Evolutionary conservation across 2,113 vertebrate species (phyloP).

Genomic region (Pomatostomus ruficeps): DNA sequence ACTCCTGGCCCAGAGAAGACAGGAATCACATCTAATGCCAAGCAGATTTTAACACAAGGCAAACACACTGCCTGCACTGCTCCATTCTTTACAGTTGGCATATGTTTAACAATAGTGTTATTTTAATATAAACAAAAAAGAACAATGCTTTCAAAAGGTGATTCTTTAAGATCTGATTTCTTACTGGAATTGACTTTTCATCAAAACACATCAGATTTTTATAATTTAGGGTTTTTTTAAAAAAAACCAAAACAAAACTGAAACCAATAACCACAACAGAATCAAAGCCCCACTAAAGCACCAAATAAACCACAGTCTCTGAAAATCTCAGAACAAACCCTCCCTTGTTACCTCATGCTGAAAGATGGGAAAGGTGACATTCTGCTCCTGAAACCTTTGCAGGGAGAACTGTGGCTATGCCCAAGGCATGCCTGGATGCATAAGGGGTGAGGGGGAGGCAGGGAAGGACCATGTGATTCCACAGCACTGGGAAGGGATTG

Average conservation of each 20-base stretch:
- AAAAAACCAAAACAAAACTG: not conserved
- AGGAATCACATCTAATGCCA: not conserved
- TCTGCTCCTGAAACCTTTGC: not conserved
- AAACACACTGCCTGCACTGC: not conserved
- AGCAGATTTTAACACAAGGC: not conserved
- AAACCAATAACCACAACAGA: not conserved
- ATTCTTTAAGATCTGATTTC: not conserved
- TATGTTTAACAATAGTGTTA: not conserved
- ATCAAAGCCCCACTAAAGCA: not conserved
- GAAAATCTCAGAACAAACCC: not conserved
- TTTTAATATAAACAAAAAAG: not conserved
- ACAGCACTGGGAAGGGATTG: fast-evolving
- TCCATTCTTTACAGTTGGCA: not conserved
- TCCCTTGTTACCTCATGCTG: not conserved
- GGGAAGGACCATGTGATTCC: not conserved
- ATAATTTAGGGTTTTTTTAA: not conserved
- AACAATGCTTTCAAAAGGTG: not conserved
- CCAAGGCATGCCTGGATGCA: fast-evolving
- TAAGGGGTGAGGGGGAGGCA: fast-evolving
- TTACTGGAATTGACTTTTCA: not conserved
- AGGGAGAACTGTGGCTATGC: not conserved
- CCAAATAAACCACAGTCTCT: not conserved
- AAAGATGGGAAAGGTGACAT: not conserved
- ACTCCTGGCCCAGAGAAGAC: not conserved
- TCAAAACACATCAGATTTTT: not conserved